Base-by-base conservation (phyloP, 2,113 vertebrate species). In the Calypte anna region DNA sequence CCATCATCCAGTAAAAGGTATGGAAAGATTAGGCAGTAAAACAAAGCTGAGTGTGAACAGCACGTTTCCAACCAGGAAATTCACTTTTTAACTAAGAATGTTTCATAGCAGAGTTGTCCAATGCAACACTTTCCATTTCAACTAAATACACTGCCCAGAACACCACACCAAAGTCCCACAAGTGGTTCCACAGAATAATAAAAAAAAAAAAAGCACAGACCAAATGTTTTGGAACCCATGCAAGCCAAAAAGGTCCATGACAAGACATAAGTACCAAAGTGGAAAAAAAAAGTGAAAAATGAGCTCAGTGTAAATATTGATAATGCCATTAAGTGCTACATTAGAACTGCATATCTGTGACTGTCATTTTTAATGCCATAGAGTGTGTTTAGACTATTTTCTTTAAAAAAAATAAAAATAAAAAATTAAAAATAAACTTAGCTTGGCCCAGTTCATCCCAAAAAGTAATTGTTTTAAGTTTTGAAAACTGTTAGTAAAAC, bases 401-500 rank as follows among this genome's bases (percentile, higher is more conserved):
- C 67, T 93, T 80, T 17, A 28, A 81, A 81, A 53, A 67, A 81
- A 43, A 75, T 33, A 89, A 23, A 62, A 85, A 85, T 43, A 57
- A 43, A 74, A 86, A 40, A 96, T 87, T 96, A 97, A 90, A 74
- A 97, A 96, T 86, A 97, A 98, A 93, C 92, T 97, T 97, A 98
- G 96, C 93, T 98, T 91, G 97, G 98, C 98, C 98, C 98, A 97
- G 95, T 98, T 98, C 95, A 98, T 97, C 98, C 98, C 98, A 97
- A 98, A 97, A 97, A 97, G 69, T 97, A 59, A 96, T 97, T 97
- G 97, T 97, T 97, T 96, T 94, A 97, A 98, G 96, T 94, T 97
- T 97, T 97, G 97, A 98, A 98, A 97, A 98, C 96, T 93, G 98
- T 98, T 98, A 98, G 98, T 98, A 98, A 98, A 98, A 98, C 98